A percentile compares a stretch with the other conserved stretches of the same genome.
phyloP scores from a whole-genome alignment of 2,888 invertebrate genomes.

The Trissonchulus latispiculum region DNA sequence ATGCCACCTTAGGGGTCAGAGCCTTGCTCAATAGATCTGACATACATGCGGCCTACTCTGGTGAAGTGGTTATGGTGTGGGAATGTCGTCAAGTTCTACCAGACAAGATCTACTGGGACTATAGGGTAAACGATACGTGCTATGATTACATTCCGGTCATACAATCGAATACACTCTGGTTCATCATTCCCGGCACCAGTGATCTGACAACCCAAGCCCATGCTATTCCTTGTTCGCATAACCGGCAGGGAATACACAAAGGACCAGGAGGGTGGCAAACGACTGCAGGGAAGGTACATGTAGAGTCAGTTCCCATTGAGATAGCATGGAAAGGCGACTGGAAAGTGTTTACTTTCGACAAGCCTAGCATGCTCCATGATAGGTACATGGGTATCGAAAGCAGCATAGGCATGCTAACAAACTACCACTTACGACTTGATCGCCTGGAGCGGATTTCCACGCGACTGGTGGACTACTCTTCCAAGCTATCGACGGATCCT shows the following conservation, averaged over 20 bases:
- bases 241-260: neutral
- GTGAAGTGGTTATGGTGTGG: neutral
- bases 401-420: no score
- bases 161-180: neutral
- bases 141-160: neutral
- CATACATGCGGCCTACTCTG: neutral
- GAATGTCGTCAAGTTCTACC: neutral
- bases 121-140: neutral
- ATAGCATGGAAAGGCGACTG: neutral
- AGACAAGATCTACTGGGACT: neutral
- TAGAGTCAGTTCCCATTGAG: neutral
- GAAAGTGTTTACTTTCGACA: neutral
- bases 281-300: neutral
- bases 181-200: neutral
- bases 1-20: neutral
- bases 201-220: neutral
- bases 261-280: neutral
- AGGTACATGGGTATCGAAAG: no score
- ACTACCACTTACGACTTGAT: no score
- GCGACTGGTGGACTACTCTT: no score
- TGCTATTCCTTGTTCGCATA: neutral
- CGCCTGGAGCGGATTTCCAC: no score
- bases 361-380: no score
- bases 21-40: neutral
- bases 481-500: no score